Evolutionary conservation across 2,797 vertebrate species (phyloP), one percentile per base, ranked within the genome.

Genomic region (Onychomys arenicola): DNA sequence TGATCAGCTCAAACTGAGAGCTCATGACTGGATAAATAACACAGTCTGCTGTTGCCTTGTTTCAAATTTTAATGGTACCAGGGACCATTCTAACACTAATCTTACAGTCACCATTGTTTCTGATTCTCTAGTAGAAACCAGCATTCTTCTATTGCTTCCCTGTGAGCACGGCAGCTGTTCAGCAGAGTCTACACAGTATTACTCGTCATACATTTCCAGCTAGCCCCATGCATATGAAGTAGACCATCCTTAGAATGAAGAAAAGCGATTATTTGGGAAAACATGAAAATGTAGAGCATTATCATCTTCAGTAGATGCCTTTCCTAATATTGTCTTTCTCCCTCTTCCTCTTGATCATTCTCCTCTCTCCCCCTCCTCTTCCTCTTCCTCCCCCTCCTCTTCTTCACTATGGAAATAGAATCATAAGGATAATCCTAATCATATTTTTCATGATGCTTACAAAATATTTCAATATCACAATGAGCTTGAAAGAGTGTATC

Each of bases 1-100:
- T 96, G 95, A 97, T 97, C 96, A 95, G 95, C 69, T 98, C 98
- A 96, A 95, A 97, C 96, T 0, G 73, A 96, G 96, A 86, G 89
- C 95, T 96, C 96, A 94, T 93, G 86, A 96, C 95, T 90, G 91
- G 37, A 96, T 93, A 95, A 98, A 97, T 96, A 96, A 94, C 94
- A 96, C 76, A 94, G 96, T 96, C 96, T 77, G 75, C 89, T 77
- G 52, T 83, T 91, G 94, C 97, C 97, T 98, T 97, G 90, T 96
- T 98, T 97, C 96, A 93, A 96, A 96, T 96, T 94, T 97, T 96
- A 92, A 96, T 89, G 97, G 96, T 67, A 23, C 91, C 95, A 76
- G 40, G 55, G 84, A 89, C 14, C 21, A 92, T 91, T 94, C 55
- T 87, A 95, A 46, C 91, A 89, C 61, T 93, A 78, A 95, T 97